Base-by-base conservation (phyloP, 2,113 vertebrate species). In the Eptesicus fuscus region DNA sequence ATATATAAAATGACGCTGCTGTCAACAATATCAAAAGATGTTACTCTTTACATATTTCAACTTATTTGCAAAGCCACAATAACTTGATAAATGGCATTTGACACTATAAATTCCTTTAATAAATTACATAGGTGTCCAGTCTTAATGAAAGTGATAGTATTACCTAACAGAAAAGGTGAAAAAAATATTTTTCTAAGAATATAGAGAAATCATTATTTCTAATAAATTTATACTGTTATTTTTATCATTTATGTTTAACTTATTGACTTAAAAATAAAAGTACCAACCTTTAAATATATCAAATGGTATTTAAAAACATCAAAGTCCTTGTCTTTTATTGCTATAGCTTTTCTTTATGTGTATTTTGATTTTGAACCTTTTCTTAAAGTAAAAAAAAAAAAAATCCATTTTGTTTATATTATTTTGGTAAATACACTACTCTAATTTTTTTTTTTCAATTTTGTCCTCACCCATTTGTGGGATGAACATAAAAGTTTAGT, bases 71-170 rank as follows among this genome's bases (percentile, higher is more conserved):
- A 95, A 95, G 14, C 0, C 84, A 37, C 86, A 76, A 18, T 61
- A 83, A 28, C 63, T 97, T 97, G 83, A 96, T 97, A 96, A 97
- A 89, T 93, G 13, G 7, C 7, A 96, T 96, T 92, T 97, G 11
- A 92, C 40, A 94, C 6, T 44, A 11, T 28, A 94, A 94, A 90
- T 87, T 51, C 40, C 94, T 90, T 94, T 97, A 95, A 78, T 28
- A 95, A 37, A 95, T 94, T 73, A 80, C 53, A 89, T 61, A 96
- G 56, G 20, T 92, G 22, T 96, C 59, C 17, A 86, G 30, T 63
- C 4, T 71, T 90, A 96, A 85, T 89, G 11, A 73, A 18, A 92
- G 12, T 61, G 6, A 0, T 32, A 88, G 69, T 96, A 96, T 96
- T 37, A 93, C 67, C 67, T 91, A 49, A 20, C 32, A 80, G 65